Percentiles rank a stretch among this genome's conserved stretches.
Conservation (phyloP, 2,113 vertebrate species). For the Puffinus mauretanicus region DNA sequence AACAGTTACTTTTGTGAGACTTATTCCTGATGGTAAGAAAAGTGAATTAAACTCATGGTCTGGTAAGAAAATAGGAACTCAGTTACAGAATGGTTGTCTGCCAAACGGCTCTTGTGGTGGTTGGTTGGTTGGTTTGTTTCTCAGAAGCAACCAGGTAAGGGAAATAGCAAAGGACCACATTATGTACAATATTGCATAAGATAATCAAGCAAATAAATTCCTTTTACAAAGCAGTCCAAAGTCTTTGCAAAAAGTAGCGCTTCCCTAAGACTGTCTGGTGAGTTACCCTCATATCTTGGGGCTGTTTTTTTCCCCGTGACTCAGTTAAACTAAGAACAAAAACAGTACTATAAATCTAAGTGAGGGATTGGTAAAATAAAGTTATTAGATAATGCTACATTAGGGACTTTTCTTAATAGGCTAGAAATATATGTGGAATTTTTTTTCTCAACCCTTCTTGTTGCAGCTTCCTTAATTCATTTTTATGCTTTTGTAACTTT, state of each 20-base stretch:
- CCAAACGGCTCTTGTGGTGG: background rate
- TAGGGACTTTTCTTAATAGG: background rate
- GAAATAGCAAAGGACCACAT: background rate
- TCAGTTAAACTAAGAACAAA: background rate
- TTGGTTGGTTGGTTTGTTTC: background rate
- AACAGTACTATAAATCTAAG: background rate
- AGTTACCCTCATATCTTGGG: background rate
- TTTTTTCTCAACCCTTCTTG: background rate
- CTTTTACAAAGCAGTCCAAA: background rate
- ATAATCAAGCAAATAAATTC: background rate
- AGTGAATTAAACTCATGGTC: background rate
- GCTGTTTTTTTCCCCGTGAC: background rate
- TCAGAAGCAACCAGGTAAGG: background rate
- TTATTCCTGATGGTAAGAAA: background rate
- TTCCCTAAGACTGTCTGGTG: background rate
- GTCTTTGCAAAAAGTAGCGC: background rate
- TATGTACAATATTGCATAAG: background rate
- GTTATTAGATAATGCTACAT: background rate
- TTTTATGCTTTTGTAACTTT: background rate
- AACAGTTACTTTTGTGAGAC: background rate
- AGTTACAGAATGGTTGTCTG: background rate
- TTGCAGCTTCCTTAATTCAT: background rate
- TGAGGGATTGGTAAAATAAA: background rate
- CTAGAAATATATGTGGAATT: background rate
- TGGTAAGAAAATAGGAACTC: background rate